Base-by-base conservation (phyloP, 2,113 vertebrate genomes). In the Ciconia boyciana region DNA sequence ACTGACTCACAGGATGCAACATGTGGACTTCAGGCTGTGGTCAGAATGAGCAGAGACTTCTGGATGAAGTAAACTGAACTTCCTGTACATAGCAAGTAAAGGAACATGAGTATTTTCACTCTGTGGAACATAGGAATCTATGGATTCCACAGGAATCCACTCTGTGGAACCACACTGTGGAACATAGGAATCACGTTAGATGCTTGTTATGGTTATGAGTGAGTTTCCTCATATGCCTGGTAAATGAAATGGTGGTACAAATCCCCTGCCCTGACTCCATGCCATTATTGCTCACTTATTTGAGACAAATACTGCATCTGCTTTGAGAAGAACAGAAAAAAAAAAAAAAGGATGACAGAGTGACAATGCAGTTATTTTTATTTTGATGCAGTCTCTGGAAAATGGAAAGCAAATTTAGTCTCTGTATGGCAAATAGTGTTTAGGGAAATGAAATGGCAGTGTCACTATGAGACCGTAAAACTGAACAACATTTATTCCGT, bases 111-210 rank as follows among this genome's bases (percentile, higher is more conserved):
- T 39, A 26, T 77, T 84, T 87, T 61, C 52, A 32, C 36, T 36
- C 21, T 54, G 39, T 44, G 21, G 10, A 70, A 1, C 14, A 5
- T 0, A 61, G 7, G 46, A 60, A 48, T 36, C 36, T 36, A 36
- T 36, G 36, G 36, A 36, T 36, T 36, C 36, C 36, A 36, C 36
- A 36, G 36, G 36, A 36, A 36, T 36, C 36, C 36, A 36, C 36
- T 36, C 36, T 36, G 36, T 36, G 36, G 36, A 36, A 36, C 36
- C 36, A 36, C 36, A 36, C 21, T 54, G 41, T 44, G 21, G 10
- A 70, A 1, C 14, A 5, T 1, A 62, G 8, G 46, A 61, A 49
- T 39, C 3, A 7, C 1, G 3, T 5, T 41, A 9, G 5, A 6
- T 61, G 41, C 0, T 2, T 72, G 28, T 34, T 65, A 5, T 39